Evolutionary conservation across 2,797 vertebrate genomes (phyloP).

Genomic region (Mus spretus): DNA sequence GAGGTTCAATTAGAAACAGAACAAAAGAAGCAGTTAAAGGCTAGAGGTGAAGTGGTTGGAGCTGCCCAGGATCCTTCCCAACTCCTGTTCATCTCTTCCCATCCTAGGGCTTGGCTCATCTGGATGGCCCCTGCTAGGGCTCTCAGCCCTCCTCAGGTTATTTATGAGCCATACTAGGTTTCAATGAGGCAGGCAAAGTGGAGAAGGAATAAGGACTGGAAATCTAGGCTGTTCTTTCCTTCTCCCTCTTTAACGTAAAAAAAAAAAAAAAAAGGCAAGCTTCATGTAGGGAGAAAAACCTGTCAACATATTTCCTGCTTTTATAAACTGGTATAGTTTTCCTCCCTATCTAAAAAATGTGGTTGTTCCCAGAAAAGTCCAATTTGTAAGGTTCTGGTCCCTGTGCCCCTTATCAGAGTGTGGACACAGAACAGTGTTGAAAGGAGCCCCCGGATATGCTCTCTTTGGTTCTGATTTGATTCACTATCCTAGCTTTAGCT

Average conservation of each 20-base stretch:
- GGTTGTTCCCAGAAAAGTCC: constrained; percentile 13
- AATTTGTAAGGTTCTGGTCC: constrained; percentile 25
- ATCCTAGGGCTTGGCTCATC: background rate
- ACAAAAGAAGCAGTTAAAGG: background rate
- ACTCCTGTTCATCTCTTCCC: background rate
- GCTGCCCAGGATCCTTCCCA: background rate
- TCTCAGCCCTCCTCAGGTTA: background rate
- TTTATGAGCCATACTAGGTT: constrained; percentile 13
- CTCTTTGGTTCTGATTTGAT: constrained; percentile 41
- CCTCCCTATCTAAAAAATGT: constrained; percentile 31
- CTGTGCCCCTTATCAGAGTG: constrained; percentile 4
- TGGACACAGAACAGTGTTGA: background rate
- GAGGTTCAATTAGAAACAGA: background rate
- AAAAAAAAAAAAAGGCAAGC: constrained; percentile 46
- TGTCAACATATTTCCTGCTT: constrained; percentile 65
- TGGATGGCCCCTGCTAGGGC: background rate
- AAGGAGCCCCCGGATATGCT: background rate
- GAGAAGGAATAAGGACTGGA: background rate
- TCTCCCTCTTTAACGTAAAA: constrained; percentile 28
- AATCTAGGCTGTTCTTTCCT: background rate
- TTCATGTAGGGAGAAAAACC: constrained; percentile 43
- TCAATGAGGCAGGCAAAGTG: background rate
- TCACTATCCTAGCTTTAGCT: constrained; percentile 23
- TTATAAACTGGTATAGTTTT: constrained; percentile 52
- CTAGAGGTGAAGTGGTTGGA: background rate